phyloP scores from a whole-genome alignment of 2,113 vertebrate genomes.

The Corythornis cristatus region DNA sequence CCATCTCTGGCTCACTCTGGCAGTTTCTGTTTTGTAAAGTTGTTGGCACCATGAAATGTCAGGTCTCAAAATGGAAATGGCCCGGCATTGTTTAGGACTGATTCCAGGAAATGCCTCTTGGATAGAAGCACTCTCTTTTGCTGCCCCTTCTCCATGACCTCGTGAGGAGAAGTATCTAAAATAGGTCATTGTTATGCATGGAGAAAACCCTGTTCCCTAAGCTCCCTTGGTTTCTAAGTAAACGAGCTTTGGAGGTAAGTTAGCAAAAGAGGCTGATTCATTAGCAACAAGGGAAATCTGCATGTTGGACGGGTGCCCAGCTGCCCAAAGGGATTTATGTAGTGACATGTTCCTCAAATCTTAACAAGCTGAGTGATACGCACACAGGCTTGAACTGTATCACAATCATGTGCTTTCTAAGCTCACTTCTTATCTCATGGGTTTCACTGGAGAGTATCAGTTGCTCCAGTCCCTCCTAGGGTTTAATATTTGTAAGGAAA shows the following conservation, averaged over 20 bases:
- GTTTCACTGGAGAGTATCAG: conserved; percentile 49
- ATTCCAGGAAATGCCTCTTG: conserved; percentile 64
- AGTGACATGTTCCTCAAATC: conserved; percentile 47
- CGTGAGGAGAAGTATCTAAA: conserved; percentile 58
- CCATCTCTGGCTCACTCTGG: background rate
- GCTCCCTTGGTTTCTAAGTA: conserved; percentile 69
- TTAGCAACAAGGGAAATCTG: conserved; percentile 67
- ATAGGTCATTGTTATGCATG: conserved; percentile 67
- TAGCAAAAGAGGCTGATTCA: conserved; percentile 73
- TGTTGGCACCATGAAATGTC: conserved; percentile 58
- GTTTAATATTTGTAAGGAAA: conserved; percentile 40
- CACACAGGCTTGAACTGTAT: conserved; percentile 49
- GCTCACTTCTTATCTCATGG: conserved; percentile 57
- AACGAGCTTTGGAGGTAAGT: conserved; percentile 72
- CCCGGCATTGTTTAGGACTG: conserved; percentile 19
- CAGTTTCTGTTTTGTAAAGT: conserved; percentile 5
- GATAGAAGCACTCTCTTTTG: conserved; percentile 6
- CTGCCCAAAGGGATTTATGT: conserved; percentile 58
- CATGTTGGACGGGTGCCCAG: conserved; percentile 57
- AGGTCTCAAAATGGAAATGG: conserved; percentile 71
- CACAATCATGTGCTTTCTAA: conserved; percentile 54
- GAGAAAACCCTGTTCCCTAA: conserved; percentile 66
- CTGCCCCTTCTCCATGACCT: conserved; percentile 19
- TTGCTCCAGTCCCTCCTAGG: conserved; percentile 25
- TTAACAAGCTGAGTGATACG: conserved; percentile 36